Evolutionary conservation across 2,113 vertebrate species (phyloP), one percentile per base, ranked within the genome.

Genomic region (Spheniscus mendiculus): DNA sequence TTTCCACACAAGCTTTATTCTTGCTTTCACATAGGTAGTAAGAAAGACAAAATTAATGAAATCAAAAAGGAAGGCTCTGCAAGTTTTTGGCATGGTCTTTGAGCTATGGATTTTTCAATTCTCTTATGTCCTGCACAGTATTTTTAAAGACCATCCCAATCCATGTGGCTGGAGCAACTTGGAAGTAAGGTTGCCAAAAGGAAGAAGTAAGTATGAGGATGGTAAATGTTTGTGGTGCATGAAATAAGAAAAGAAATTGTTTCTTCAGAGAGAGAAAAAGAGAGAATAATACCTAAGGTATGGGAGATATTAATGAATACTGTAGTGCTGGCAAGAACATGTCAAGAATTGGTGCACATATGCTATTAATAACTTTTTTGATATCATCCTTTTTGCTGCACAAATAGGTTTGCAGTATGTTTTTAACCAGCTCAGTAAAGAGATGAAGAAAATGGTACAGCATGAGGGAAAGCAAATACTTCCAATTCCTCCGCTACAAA

Each of bases 341-440:
- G 9, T 25, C 53, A 89, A 79, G 52, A 90, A 96, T 20, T 77
- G 40, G 58, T 56, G 40, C 76, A 83, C 76, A 88, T 77, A 62
- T 69, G 71, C 67, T 95, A 69, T 70, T 80, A 65, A 70, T 95
- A 89, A 84, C 50, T 26, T 92, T 65, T 83, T 71, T 74, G 38
- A 62, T 74, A 81, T 45, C 21, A 61, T 66, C 22, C 8, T 77
- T 67, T 92, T 81, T 63, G 36, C 59, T 70, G 45, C 55, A 76
- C 22, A 78, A 49, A 74, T 62, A 81, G 11, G 29, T 89, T 87
- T 87, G 78, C 45, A 73, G 6, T 53, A 61, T 50, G 22, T 55
- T 94, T 97, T 90, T 66, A 91, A 80, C 58, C n/a, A 88, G 23
- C 49, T 80, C 87, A 92, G 27, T 17, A 90, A 63, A 78, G 19